Evolutionary conservation across 2,888 invertebrate species (phyloP).

Genomic region (Tenthredo distinguenda): DNA sequence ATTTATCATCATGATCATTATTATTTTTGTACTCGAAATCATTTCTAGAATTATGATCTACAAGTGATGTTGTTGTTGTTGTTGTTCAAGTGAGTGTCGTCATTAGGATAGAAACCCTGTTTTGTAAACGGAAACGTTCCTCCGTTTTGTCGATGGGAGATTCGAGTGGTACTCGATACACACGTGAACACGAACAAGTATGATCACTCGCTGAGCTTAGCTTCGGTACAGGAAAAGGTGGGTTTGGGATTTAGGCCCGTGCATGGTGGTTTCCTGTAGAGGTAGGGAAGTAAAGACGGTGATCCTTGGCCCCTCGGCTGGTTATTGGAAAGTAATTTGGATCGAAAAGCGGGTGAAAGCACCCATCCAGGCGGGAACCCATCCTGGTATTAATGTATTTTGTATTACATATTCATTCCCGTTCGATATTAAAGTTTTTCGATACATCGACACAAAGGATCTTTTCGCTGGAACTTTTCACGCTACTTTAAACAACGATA

Average conservation of each 20-base stretch:
- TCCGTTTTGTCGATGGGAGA: not conserved
- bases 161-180: conserved; percentile 4
- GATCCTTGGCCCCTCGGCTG: conserved; percentile 21
- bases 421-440: conserved; percentile 40
- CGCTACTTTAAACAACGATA: not conserved
- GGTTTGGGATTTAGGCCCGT: conserved; percentile 14
- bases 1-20: not conserved
- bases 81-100: not conserved
- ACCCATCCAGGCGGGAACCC: not conserved
- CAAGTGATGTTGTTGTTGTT: conserved; percentile 3
- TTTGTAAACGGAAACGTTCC: not conserved
- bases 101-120: not conserved
- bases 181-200: not conserved
- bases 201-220: conserved; percentile 8
- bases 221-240: not conserved
- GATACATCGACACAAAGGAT: conserved; percentile 19
- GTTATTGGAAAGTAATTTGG: conserved; percentile 52
- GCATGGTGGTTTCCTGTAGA: not conserved
- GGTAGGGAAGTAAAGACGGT: conserved; percentile 14
- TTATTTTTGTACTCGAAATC: not conserved
- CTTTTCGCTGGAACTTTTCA: not conserved
- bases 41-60: not conserved
- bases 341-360: conserved; percentile 31
- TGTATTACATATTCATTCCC: conserved; percentile 48
- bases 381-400: conserved; percentile 46